These are phyloP conservation scores for Eudasyphora cyanicolor DNA, from an alignment of 2,888 invertebrate species.

Conservation along the genomic window DNA sequence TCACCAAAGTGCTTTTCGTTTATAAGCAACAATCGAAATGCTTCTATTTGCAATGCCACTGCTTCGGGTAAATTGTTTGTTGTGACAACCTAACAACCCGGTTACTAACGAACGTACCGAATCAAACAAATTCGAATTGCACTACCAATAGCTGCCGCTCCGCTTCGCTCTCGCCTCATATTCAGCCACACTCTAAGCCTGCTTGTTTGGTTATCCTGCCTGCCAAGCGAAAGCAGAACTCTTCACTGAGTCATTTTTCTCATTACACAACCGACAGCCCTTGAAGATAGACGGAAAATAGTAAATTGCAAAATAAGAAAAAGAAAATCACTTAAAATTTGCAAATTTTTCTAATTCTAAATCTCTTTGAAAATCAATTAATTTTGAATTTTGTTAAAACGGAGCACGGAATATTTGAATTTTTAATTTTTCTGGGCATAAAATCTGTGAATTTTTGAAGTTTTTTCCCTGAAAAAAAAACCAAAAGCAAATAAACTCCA, in stretches of 20 bases:
- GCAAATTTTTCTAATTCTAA: constrained; percentile 11
- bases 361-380: background rate
- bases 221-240: background rate
- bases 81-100: constrained; percentile 46
- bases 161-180: constrained; percentile 39
- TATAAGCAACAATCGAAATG: background rate
- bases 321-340: constrained; percentile 50
- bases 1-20: too few relatives aligned
- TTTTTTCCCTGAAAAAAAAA: too few relatives aligned
- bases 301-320: constrained; percentile 31
- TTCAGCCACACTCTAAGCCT: too few relatives aligned
- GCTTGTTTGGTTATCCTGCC: background rate
- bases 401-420: background rate
- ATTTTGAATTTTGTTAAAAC: constrained; percentile 55
- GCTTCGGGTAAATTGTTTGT: too few relatives aligned
- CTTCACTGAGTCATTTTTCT: background rate
- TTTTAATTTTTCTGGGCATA: background rate
- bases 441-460: constrained; percentile 7
- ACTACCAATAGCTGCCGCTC: too few relatives aligned
- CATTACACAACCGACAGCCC: constrained; percentile 16
- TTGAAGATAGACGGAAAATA: constrained; percentile 5
- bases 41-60: too few relatives aligned
- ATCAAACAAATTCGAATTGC: constrained; percentile 34
- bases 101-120: constrained; percentile 36
- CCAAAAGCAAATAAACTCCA: constrained; percentile 7